phyloP scores from a whole-genome alignment of 2,888 invertebrate species.

The Drosophila pseudotalamancana region DNA sequence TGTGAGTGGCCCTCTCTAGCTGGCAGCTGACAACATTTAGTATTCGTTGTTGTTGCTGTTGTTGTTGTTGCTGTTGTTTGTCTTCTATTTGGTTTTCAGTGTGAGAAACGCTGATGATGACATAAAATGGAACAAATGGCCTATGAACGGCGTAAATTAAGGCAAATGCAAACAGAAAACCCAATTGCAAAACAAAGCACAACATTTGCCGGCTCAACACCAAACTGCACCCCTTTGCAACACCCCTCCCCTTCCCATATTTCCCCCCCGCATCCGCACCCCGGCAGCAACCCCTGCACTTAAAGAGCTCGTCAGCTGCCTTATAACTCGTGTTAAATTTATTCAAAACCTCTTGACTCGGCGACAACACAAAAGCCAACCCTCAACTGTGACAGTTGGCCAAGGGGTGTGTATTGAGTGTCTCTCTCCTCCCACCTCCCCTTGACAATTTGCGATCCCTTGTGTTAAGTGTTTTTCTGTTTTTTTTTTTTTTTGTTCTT shows the following conservation, averaged over 20 bases:
- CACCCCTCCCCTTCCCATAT: not conserved
- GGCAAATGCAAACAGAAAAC: slow-evolving; percentile 72
- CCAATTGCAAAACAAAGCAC: slow-evolving; percentile 70
- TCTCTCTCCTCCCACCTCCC: too few species aligned
- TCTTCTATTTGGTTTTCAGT: not conserved
- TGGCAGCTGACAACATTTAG: slow-evolving; percentile 72
- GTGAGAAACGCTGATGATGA: slow-evolving; percentile 67
- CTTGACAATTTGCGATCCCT: too few species aligned
- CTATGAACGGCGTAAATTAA: slow-evolving; percentile 75
- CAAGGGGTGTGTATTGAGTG: slow-evolving; percentile 63
- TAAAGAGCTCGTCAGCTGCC: slow-evolving; percentile 59
- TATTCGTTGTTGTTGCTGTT: slow-evolving; percentile 21
- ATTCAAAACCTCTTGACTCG: slow-evolving; percentile 82
- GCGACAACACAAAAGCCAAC: slow-evolving; percentile 46
- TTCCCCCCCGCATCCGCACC: not conserved
- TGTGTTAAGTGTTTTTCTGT: slow-evolving; percentile 52
- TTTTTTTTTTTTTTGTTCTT: slow-evolving; percentile 34
- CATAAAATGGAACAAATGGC: slow-evolving; percentile 79
- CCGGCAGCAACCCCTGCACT: not conserved
- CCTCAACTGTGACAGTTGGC: slow-evolving; percentile 51
- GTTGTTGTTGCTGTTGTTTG: not conserved
- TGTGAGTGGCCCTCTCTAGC: slow-evolving; percentile 28
- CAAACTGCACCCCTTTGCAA: slow-evolving; percentile 1
- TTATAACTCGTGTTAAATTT: slow-evolving; percentile 74
- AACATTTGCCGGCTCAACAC: slow-evolving; percentile 71